Evolutionary conservation across 2,113 vertebrate genomes (phyloP).

Genomic region (Protomyctophum bolini): DNA sequence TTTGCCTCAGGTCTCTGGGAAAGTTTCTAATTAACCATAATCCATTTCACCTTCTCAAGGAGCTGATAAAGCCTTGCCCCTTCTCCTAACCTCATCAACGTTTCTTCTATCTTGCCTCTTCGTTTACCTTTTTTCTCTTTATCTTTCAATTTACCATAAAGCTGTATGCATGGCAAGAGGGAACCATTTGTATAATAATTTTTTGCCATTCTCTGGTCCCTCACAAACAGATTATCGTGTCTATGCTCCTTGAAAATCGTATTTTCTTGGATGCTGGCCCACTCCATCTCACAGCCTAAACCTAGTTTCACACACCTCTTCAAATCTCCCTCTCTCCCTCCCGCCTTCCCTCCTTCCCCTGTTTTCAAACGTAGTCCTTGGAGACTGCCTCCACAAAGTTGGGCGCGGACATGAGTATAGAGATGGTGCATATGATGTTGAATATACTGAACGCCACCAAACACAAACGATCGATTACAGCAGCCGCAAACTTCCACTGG

Average conservation of each 20-base stretch:
- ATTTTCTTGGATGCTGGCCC: constrained; percentile 57
- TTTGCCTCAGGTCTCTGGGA: constrained; percentile 34
- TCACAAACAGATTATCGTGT: constrained; percentile 34
- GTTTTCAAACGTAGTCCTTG: constrained; percentile 81
- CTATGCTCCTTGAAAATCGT: constrained; percentile 47
- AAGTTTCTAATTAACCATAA: constrained; percentile 45
- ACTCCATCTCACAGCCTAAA: constrained; percentile 41
- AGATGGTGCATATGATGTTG: constrained; percentile 86
- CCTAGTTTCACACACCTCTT: constrained; percentile 41
- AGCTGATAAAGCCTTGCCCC: constrained; percentile 52
- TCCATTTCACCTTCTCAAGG: constrained; percentile 45
- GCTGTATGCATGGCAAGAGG: constrained; percentile 55
- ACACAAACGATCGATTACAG: constrained; percentile 82
- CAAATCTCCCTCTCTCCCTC: constrained; percentile 14
- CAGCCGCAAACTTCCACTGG: constrained; percentile 84
- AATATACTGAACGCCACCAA: constrained; percentile 84
- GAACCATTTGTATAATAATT: constrained; percentile 46
- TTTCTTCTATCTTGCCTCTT: constrained; percentile 11
- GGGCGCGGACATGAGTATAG: constrained; percentile 84
- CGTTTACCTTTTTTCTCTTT: constrained; percentile 41
- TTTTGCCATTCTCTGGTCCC: constrained; percentile 31
- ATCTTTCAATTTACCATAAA: constrained; percentile 50
- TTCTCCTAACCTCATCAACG: constrained; percentile 31
- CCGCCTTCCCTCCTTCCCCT: constrained; percentile 19
- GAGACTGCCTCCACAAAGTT: constrained; percentile 83